Percentiles rank a stretch among this genome's conserved stretches.
These are phyloP conservation scores for Cheilosia vulpina DNA, from an alignment of 2,888 invertebrate genomes.

Conservation along the genomic window DNA sequence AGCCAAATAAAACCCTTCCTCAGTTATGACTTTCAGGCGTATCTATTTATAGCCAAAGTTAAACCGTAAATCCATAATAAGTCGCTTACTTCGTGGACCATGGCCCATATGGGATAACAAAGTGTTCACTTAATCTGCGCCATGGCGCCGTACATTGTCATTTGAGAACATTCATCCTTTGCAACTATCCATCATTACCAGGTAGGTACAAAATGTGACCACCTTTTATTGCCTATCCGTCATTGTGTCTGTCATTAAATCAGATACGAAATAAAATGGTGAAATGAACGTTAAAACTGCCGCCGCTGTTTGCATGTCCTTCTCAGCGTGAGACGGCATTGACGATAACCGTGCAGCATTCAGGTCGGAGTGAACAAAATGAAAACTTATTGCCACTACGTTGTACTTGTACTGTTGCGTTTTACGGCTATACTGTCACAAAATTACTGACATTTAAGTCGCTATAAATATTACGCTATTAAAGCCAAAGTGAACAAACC, in stretches of 20 bases:
- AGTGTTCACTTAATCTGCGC: constrained; percentile 23
- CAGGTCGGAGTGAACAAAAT: constrained; percentile 38
- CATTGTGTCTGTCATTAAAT: constrained; percentile 56
- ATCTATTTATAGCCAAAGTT: neutral
- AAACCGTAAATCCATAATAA: neutral
- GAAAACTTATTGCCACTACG: constrained; percentile 56
- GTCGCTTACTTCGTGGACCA: constrained; percentile 12
- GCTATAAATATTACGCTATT: constrained; percentile 65
- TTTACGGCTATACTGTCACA: constrained; percentile 61
- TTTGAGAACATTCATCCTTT: constrained; percentile 37
- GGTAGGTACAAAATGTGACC: constrained; percentile 31
- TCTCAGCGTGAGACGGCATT: constrained; percentile 30
- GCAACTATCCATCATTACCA: constrained; percentile 44
- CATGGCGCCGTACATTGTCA: constrained; percentile 26
- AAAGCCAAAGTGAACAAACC: constrained; percentile 49
- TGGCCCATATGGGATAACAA: neutral
- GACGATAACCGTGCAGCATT: constrained; percentile 18
- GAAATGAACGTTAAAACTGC: constrained; percentile 48
- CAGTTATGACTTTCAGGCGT: neutral
- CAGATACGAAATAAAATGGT: constrained; percentile 53
- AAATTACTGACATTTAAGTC: constrained; percentile 70
- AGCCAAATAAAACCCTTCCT: neutral
- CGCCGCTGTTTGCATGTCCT: constrained; percentile 48
- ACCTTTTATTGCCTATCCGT: constrained; percentile 35
- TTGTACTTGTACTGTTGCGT: constrained; percentile 55